phyloP scores from a whole-genome alignment of 2,888 invertebrate species.

The Pinctada fucata region DNA sequence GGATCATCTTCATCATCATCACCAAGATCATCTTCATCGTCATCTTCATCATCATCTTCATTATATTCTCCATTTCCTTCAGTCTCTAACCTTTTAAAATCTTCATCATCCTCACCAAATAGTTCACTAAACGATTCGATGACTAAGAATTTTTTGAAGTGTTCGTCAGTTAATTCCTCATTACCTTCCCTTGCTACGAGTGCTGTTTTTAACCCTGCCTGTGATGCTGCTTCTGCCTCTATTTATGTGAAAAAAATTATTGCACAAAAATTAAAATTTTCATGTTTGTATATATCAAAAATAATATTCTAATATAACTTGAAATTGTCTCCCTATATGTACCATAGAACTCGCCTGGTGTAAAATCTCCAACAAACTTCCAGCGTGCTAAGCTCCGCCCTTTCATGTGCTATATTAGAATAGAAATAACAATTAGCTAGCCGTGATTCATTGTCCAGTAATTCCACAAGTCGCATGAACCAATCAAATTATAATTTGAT shows the following conservation, averaged over 20 bases:
- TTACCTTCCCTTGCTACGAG: conserved; percentile 89
- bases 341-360: too few relatives aligned
- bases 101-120: conserved; percentile 67
- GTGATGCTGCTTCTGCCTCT: conserved; percentile 91
- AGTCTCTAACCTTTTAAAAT: conserved; percentile 54
- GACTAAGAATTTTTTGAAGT: conserved; percentile 65
- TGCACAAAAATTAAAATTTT: neutral
- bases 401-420: too few relatives aligned
- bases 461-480: too few relatives aligned
- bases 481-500: too few relatives aligned
- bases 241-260: conserved; percentile 58
- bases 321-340: too few relatives aligned
- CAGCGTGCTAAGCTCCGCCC: too few relatives aligned
- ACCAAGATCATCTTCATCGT: conserved; percentile 57
- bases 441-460: too few relatives aligned
- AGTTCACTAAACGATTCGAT: conserved; percentile 71
- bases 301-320: too few relatives aligned
- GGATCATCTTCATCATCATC: conserved; percentile 60
- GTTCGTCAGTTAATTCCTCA: conserved; percentile 82
- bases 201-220: conserved; percentile 84
- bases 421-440: too few relatives aligned
- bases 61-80: conserved; percentile 56
- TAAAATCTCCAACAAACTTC: too few relatives aligned
- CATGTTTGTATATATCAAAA: too few relatives aligned
- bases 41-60: conserved; percentile 57